These are phyloP conservation scores for Agapornis canus DNA, from an alignment of 2,797 vertebrate species.

Conservation along the genomic window DNA sequence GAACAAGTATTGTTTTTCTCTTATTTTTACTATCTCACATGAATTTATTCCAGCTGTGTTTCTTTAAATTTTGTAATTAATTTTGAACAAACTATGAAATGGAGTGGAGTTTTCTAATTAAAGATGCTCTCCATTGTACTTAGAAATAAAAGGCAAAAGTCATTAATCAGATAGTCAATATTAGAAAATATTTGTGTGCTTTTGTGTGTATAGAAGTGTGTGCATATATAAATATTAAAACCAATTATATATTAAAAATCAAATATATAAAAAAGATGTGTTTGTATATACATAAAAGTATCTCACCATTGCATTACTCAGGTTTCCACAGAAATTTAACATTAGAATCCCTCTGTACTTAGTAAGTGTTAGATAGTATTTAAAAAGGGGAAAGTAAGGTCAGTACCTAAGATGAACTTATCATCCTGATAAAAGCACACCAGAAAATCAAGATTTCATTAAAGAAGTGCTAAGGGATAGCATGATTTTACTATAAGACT, in stretches of 20 bases:
- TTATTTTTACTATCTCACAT: not conserved
- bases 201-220: not conserved
- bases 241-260: too few relatives aligned
- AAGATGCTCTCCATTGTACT: not conserved
- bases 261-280: not conserved
- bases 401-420: not conserved
- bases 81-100: not conserved
- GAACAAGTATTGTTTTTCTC: not conserved
- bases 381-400: not conserved
- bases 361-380: not conserved
- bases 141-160: not conserved
- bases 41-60: constrained; percentile 29
- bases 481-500: not conserved
- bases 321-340: not conserved
- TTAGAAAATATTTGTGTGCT: not conserved
- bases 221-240: not conserved
- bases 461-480: not conserved
- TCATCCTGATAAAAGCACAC: not conserved
- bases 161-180: not conserved
- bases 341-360: not conserved
- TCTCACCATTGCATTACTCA: not conserved
- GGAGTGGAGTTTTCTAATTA: not conserved
- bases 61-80: not conserved
- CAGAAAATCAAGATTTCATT: not conserved
- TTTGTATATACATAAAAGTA: not conserved